Base-by-base conservation (phyloP, 1,140 invertebrate genomes). In the Bicyclus anynana region DNA sequence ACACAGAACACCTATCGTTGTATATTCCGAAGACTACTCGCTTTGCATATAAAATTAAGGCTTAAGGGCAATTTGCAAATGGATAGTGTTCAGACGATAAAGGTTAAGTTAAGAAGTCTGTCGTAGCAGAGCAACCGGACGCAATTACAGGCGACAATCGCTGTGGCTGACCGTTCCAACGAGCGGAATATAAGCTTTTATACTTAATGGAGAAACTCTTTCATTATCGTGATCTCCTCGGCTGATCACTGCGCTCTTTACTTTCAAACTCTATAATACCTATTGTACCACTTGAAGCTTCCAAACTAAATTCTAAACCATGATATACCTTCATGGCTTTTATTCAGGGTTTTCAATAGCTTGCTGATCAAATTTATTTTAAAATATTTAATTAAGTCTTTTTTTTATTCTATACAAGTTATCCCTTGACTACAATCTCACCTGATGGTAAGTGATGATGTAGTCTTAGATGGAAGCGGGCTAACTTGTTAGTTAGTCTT, bases 141-240 rank as follows among this genome's bases (percentile, higher is more conserved):
- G 76, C 77, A 84, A 86, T 86, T 86, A 87, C 74, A 85, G 77
- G 51, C 71, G 62, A 64, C 76, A 77, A 77, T 78, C 72, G 66
- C 73, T 73, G 65, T 72, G 53, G 59, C 62, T 73, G 76, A 74
- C 74, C 77, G 69, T 65, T 63, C 61, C 65, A 55, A 47, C 61
- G 53, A 42, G 65, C 68, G 60, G 65, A 76, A 74, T 80, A 81
- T 82, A 79, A 78, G 76, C 74, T 80, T 64, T 72, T 73, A 69
- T 71, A 69, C 69, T 72, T 75, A 80, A 77, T 74, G 69, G 72
- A 71, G 51, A 53, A 74, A 68, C 77, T 84, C 74, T 82, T 72
- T 84, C 73, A 84, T 87, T 84, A 87, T 75, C 69, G 77, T 67
- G 65, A 67, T 67, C 64, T 50, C 48, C 48, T 37, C 18, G 35